Base-by-base conservation (phyloP, 2,888 invertebrate species). In the Agonopterix heracliana region DNA sequence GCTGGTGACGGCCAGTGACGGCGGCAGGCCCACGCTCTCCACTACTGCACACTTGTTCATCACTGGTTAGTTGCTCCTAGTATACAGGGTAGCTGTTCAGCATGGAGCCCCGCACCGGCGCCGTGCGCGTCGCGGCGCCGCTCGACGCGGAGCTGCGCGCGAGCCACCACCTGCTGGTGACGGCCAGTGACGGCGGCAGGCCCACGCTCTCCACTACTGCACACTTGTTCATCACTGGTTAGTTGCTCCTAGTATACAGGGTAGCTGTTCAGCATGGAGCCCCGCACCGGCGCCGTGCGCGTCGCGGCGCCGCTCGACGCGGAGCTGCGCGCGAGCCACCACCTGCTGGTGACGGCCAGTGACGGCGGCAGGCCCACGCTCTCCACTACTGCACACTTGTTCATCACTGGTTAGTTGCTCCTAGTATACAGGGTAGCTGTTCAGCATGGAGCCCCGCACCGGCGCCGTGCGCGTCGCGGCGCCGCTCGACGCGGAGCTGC, bases 291-390 rank as follows among this genome's bases (percentile, higher is more conserved):
- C 14, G 90, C 90, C 1, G 91, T 98, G 61, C 93, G 92, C 66
- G 89, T 97, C 57, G 93, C 94, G 68, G 91, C 93, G 67, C 89
- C 93, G 41, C 89, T 98, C 51, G 97, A 98, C 81, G 93, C 95
- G 66, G 98, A 98, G 84, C 74, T 89, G 11, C 90, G 90, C 49
- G 90, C 91, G 51, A 86, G 90, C 9, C 94, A 96, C 84, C 94
- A 94, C 70, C 93, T 97, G 68, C 90, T 94, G 45, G 91, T 97
- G 7, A 90, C 93, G 45, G 97, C 96, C 2, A 90, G 91, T 12
- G 98, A 98, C 85, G 91, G 91, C 54, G 98, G 97, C 9, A 91
- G 92, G n/a, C 97, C 97, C 9, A 90, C 93, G 56, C 89, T 96
- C 11, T 92, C 92, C 53, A 93, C 94, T 55, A 94, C 95, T 2